Base-by-base conservation (phyloP, 2,113 vertebrate species). In the Campylorhamphus procurvoides region DNA sequence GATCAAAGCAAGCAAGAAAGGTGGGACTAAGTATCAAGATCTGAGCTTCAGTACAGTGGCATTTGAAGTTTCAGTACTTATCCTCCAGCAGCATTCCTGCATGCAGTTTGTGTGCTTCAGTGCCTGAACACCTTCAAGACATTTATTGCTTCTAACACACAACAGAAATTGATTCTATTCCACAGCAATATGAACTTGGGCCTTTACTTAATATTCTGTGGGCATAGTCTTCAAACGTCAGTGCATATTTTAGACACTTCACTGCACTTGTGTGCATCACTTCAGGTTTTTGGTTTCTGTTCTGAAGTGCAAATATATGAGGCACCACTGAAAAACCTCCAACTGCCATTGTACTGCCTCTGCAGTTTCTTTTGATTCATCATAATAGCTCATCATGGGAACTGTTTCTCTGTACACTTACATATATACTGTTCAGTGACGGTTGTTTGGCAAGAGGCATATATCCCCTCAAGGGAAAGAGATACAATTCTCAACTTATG, bases 261-360 rank as follows among this genome's bases (percentile, higher is more conserved):
- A 69, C 44, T 89, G 86, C 67, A 86, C 66, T 94, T 93, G 69
- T 93, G 64, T 93, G 89, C 42, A 3, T 93, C 93, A 94, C 84
- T 93, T 94, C 75, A 76, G 84, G 93, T 46, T 87, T 94, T 91
- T 23, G 28, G n/a, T 86, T 92, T 92, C 90, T 92, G 68, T 83
- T 94, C 63, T 84, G 77, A 95, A 95, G 93, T 94, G 91, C 72
- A 94, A 91, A 94, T 94, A 81, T 40, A 64, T 86, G 79, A 96
- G 83, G 53, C 81, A 84, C n/a, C 40, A 90, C 71, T 89, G 81
- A 84, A 95, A 84, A 92, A 17, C 49, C 87, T 94, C 90, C 82
- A 91, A 78, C 73, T 95, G 80, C 73, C 72, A 75, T 94, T 96
- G 89, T 89, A 88, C 92, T 95, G 63, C 44, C 83, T 81, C 68